Evolutionary conservation across 2,888 invertebrate species (phyloP).

Genomic region (Acrobasis consociella): DNA sequence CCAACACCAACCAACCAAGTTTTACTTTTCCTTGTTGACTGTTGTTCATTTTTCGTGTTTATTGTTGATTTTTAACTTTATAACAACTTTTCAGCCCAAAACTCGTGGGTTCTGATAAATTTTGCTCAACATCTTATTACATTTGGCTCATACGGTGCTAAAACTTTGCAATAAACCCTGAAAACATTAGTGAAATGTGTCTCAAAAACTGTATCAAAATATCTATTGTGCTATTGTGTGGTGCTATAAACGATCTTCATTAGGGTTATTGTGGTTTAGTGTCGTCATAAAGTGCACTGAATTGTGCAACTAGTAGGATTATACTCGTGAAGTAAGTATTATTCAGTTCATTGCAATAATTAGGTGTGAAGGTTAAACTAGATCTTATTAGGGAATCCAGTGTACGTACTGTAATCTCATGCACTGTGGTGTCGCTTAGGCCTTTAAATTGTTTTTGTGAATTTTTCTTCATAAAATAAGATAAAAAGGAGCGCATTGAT

Average conservation of each 20-base stretch:
- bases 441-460: not conserved
- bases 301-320: slow-evolving; percentile 3
- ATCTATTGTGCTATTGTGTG: slow-evolving; percentile 3
- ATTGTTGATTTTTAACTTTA: not conserved
- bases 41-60: not conserved
- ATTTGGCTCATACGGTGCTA: not conserved
- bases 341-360: slow-evolving; percentile 2
- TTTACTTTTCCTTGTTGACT: not conserved
- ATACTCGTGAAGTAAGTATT: slow-evolving; percentile 12
- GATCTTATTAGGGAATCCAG: not conserved
- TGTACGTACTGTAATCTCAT: not conserved
- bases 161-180: not conserved
- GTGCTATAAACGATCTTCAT: not conserved
- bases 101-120: not conserved
- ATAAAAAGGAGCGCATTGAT: not conserved
- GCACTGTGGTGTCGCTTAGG: too few relatives aligned
- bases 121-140: not conserved
- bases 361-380: slow-evolving; percentile 1
- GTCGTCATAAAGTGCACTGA: slow-evolving; percentile 6
- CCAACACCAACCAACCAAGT: too few relatives aligned
- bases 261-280: not conserved
- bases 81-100: not conserved
- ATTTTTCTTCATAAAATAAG: too few relatives aligned
- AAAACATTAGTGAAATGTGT: slow-evolving; percentile 11
- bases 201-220: slow-evolving; percentile 2